phyloP scores from a whole-genome alignment of 2,113 vertebrate species.

The Emydocephalus ijimae region DNA sequence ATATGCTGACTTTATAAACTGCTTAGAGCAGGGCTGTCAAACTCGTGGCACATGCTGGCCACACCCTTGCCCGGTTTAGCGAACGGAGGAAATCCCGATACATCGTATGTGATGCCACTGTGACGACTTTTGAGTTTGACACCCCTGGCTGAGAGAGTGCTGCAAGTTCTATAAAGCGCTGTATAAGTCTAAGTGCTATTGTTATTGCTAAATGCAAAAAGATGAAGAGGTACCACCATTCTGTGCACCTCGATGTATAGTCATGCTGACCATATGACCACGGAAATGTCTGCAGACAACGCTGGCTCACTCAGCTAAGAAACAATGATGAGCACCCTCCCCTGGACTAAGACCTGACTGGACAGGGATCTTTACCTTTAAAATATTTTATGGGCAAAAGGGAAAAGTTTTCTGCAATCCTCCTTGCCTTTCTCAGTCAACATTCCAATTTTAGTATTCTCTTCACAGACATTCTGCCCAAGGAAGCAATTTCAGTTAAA shows the following conservation, averaged over 20 bases:
- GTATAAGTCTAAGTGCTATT: not conserved
- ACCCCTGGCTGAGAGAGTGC: not conserved
- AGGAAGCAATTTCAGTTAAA: constrained; percentile 43
- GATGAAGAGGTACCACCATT: not conserved
- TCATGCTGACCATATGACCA: not conserved
- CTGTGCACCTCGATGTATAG: not conserved
- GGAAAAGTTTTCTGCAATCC: constrained; percentile 40
- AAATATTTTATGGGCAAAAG: not conserved
- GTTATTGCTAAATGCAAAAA: not conserved
- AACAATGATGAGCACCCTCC: not conserved
- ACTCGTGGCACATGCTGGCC: too few relatives aligned
- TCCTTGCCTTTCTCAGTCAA: not conserved
- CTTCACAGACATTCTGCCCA: constrained; percentile 7
- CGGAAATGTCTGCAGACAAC: not conserved
- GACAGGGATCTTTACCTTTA: not conserved
- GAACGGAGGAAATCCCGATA: too few relatives aligned
- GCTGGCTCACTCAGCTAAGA: not conserved
- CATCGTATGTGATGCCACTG: too few relatives aligned
- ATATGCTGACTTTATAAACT: not conserved
- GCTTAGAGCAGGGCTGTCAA: not conserved
- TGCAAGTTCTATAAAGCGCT: not conserved
- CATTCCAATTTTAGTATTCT: constrained; percentile 24
- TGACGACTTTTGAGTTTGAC: too few relatives aligned
- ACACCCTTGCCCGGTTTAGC: too few relatives aligned
- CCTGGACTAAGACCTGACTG: not conserved